Conservation (phyloP, 2,797 vertebrate genomes). For the Acanthurus lineatus region DNA sequence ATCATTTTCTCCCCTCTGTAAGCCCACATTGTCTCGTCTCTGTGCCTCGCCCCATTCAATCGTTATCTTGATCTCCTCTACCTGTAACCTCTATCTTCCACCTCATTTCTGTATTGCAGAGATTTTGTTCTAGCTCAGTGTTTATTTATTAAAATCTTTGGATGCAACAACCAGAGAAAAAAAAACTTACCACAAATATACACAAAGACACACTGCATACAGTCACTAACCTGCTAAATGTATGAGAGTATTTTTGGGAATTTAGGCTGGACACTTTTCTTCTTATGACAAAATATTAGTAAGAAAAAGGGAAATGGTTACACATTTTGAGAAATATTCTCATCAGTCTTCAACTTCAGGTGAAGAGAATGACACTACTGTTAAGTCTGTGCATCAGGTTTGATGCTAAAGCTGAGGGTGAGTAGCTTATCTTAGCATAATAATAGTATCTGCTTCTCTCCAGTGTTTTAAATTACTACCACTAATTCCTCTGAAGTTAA, state of each 20-base stretch:
- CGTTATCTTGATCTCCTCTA: neutral
- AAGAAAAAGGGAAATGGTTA: neutral
- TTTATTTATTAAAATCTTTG: neutral
- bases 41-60: neutral
- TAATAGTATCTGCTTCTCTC: neutral
- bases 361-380: neutral
- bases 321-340: neutral
- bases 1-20: neutral
- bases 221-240: neutral
- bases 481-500: neutral
- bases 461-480: neutral
- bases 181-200: neutral
- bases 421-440: neutral
- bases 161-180: neutral
- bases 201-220: neutral
- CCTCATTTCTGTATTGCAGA: neutral
- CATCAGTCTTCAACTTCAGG: neutral
- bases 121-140: neutral
- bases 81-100: conserved; percentile 5
- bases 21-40: neutral
- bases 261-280: neutral
- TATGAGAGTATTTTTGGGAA: neutral
- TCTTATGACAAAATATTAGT: neutral
- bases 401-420: neutral
- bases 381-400: neutral